These are phyloP conservation scores for Sturnus vulgaris DNA, from an alignment of 2,113 vertebrate species.

Conservation along the genomic window DNA sequence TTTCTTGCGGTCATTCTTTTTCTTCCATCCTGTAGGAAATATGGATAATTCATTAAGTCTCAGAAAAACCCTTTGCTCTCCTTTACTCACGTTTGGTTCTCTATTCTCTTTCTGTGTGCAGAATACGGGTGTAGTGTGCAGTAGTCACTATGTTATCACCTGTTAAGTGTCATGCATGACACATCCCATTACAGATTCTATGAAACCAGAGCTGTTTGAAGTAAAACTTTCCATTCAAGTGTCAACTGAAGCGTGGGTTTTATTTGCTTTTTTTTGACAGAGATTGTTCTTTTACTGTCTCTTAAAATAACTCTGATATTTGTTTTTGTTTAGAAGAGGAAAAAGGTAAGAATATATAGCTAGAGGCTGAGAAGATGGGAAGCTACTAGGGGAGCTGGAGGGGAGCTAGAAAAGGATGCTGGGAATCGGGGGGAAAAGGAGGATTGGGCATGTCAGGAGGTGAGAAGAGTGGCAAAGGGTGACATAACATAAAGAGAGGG, in stretches of 20 bases:
- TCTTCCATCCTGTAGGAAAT: neutral
- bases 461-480: neutral
- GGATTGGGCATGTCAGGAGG: neutral
- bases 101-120: neutral
- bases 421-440: neutral
- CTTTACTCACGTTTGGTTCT: neutral
- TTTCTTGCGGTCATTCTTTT: constrained; percentile 13
- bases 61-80: neutral
- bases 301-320: constrained; percentile 6
- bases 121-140: neutral
- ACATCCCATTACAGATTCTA: neutral
- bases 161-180: neutral
- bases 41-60: neutral
- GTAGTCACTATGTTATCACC: neutral
- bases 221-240: constrained; percentile 28
- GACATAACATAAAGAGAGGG: neutral
- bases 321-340: constrained; percentile 18
- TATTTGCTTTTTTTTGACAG: constrained; percentile 25
- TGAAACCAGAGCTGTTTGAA: neutral
- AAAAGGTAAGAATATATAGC: neutral
- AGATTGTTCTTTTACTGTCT: neutral
- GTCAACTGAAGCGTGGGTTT: neutral
- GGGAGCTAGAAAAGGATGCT: neutral
- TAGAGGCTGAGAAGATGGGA: neutral
- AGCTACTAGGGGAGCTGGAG: neutral